Base-by-base conservation (phyloP, 2,797 vertebrate species). In the Mastacembelus armatus region DNA sequence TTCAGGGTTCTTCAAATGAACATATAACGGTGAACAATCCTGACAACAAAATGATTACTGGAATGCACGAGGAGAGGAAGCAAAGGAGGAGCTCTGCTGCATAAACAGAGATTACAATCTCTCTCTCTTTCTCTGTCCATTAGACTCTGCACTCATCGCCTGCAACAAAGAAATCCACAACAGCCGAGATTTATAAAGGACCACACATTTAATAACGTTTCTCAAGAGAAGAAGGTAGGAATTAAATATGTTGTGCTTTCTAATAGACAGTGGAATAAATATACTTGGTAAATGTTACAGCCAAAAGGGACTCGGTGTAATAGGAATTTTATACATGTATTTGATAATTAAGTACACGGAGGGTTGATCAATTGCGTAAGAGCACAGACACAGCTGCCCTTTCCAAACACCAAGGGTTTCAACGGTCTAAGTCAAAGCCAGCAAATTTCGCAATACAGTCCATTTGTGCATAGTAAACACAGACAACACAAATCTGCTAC, bases 21-120 rank as follows among this genome's bases (percentile, higher is more conserved):
- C 33, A 35, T 55, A 22, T n/a, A 30, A 57, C 12, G 12, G 27
- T 7, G 19, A 22, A 50, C 59, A 61, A n/a, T 9, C 10, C 10
- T 18, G 9, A 56, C 19, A 42, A 48, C n/a, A 57, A 24, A 45
- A 36, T 3, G 11, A 32, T 35, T 4, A 19, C 2, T 42, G 32
- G 47, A 69, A 39, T 19, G 45, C 6, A 27, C 8, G 1, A 51
- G 18, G 9, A 36, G 33, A 76, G 51, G 61, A 83, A 72, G 60
- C 0, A 58, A 42, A 77, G 83, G 88, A 84, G 85, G 81, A 70
- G 78, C 63, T 71, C 58, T 8, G 30, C 35, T 43, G 49, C 19
- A 22, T n/a, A 47, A 26, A 40, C 36, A 72, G 10, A 12, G 4
- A 29, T 3, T 0, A 71, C 56, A 69, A 36, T 4, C 47, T 1